Percentiles rank a stretch among this genome's conserved stretches.
phyloP scores from a whole-genome alignment of 2,888 invertebrate genomes.

The Agonum fuliginosum region DNA sequence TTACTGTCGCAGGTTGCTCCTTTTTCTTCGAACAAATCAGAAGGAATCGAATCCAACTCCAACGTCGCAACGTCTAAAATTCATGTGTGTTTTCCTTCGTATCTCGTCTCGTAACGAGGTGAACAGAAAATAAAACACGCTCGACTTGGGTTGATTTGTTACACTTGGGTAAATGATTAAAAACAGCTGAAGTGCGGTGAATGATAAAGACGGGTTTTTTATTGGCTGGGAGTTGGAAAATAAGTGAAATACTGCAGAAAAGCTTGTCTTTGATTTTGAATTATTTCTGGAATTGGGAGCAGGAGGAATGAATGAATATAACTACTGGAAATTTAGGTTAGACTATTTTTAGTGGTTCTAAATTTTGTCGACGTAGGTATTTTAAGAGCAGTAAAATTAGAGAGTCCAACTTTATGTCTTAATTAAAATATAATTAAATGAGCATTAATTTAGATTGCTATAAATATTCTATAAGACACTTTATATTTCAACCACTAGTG shows the following conservation, averaged over 20 bases:
- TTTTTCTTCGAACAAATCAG: no score
- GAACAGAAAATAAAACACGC: constrained; percentile 46
- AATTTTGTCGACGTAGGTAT: background rate
- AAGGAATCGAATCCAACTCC: background rate
- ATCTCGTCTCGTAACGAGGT: constrained; percentile 37
- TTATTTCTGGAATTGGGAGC: constrained; percentile 1
- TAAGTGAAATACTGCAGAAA: constrained; percentile 1
- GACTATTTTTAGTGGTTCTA: background rate
- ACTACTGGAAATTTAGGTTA: constrained; percentile 25
- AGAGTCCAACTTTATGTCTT: background rate
- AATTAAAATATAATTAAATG: no score
- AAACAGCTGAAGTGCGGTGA: constrained; percentile 39
- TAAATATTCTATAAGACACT: no score
- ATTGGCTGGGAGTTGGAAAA: background rate
- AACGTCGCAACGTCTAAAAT: background rate
- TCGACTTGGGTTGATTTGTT: constrained; percentile 42
- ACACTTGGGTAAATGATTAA: constrained; percentile 41
- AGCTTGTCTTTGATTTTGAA: background rate
- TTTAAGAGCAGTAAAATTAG: background rate
- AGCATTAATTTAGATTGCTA: background rate
- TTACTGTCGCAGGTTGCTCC: no score
- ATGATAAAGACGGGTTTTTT: constrained; percentile 19
- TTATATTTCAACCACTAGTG: no score
- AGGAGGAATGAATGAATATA: constrained; percentile 1
- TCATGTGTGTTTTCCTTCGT: no score